Conservation (phyloP, 2,113 vertebrate genomes). For the Prunella himalayana region DNA sequence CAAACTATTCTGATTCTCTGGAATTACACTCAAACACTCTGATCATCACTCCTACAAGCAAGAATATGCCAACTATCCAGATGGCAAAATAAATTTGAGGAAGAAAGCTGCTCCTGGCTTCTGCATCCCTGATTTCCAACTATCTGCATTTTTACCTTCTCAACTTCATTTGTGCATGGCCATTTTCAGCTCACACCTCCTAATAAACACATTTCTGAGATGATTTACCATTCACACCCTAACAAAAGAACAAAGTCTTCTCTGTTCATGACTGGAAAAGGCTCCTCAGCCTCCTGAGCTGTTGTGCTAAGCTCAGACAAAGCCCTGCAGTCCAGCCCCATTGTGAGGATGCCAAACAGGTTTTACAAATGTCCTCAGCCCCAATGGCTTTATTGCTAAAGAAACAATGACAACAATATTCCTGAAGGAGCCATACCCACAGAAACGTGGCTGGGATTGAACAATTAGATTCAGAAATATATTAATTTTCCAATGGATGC, state of each 20-base stretch:
- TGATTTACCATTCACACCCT: background rate
- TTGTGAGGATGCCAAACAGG: slow-evolving; percentile 1
- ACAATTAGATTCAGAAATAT: background rate
- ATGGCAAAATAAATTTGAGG: background rate
- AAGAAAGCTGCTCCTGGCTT: background rate
- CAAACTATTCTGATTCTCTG: background rate
- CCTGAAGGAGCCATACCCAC: background rate
- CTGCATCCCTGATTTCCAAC: background rate
- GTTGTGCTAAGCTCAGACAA: slow-evolving; percentile 30
- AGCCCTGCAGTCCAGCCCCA: background rate
- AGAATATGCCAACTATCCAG: background rate
- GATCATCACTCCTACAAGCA: fast-evolving
- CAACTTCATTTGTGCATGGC: background rate
- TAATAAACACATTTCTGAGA: slow-evolving; percentile 32
- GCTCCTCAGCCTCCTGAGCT: slow-evolving; percentile 13
- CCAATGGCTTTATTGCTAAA: background rate
- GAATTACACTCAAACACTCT: background rate
- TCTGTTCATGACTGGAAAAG: background rate
- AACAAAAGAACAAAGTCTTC: slow-evolving; percentile 34
- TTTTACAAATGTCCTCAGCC: background rate
- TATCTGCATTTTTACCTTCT: background rate
- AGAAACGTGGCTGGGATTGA: background rate
- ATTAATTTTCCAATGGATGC: background rate
- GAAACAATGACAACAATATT: background rate
- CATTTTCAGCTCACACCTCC: background rate